Conservation (phyloP, 2,113 vertebrate species). For the Sylvietta virens region DNA sequence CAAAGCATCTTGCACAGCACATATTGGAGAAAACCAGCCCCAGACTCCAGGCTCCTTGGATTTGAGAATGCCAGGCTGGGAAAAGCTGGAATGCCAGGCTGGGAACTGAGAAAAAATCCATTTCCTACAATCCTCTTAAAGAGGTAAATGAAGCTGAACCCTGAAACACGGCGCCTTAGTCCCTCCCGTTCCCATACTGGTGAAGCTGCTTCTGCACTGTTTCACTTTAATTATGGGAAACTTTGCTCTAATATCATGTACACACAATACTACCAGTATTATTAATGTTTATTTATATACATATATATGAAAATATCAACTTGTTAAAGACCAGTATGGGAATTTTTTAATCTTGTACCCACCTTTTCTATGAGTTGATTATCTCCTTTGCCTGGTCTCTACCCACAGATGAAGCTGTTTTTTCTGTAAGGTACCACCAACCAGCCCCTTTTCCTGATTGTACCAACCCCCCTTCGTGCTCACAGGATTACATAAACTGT, state of each 20-base stretch:
- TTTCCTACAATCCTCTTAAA: background rate
- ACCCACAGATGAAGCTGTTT: background rate
- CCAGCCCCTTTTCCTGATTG: background rate
- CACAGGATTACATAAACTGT: background rate
- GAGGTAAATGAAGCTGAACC: background rate
- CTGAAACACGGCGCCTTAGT: accelerated
- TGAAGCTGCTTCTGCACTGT: background rate
- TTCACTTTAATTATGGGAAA: background rate
- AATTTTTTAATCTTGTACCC: background rate
- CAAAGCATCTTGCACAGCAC: background rate
- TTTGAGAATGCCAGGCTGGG: background rate
- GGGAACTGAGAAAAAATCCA: background rate
- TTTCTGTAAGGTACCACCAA: background rate
- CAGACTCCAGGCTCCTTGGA: background rate
- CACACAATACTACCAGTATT: background rate
- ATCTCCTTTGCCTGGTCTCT: background rate
- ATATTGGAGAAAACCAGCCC: background rate
- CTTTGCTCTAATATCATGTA: background rate
- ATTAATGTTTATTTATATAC: background rate
- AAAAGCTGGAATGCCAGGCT: background rate
- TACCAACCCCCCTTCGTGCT: background rate
- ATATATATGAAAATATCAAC: background rate
- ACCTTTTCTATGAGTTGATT: background rate
- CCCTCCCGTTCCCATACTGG: accelerated
- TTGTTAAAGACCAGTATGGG: background rate